These are phyloP conservation scores for Cyphomyrus discorhynchus DNA, from an alignment of 2,113 vertebrate species.

Conservation along the genomic window DNA sequence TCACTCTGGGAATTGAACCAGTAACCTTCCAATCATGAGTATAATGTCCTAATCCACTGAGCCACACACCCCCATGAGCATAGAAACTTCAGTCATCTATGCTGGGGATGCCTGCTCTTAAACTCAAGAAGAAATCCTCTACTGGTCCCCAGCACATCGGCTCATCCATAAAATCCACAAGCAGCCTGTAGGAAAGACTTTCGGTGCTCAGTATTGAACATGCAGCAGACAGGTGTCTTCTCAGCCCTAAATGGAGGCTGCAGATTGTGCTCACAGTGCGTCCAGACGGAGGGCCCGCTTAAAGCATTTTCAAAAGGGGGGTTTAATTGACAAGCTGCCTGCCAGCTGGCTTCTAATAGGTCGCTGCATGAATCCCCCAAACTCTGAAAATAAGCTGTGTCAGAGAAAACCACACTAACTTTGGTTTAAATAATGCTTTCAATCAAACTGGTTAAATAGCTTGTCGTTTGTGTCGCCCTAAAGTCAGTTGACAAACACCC, in stretches of 20 bases:
- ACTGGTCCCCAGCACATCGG: neutral
- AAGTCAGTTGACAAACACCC: slow-evolving; percentile 3
- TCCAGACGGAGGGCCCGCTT: neutral
- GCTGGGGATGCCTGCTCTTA: neutral
- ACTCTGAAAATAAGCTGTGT: slow-evolving; percentile 27
- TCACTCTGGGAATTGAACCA: neutral
- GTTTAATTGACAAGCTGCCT: slow-evolving; percentile 53
- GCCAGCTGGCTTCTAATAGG: slow-evolving; percentile 39
- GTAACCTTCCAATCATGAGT: neutral
- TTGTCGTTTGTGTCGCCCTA: neutral
- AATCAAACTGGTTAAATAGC: slow-evolving; percentile 49
- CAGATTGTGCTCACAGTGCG: neutral
- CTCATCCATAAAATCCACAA: neutral
- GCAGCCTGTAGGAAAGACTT: neutral
- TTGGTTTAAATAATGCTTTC: slow-evolving; percentile 41
- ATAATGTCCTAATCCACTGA: neutral
- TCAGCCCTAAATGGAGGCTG: neutral
- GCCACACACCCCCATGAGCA: neutral
- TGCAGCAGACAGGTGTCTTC: neutral
- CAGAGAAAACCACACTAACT: slow-evolving; percentile 30
- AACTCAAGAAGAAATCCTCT: neutral
- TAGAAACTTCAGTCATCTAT: neutral
- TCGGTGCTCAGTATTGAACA: neutral
- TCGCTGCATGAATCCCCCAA: slow-evolving; percentile 27
- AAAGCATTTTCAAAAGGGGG: slow-evolving; percentile 43